Percentiles rank a stretch among this genome's conserved stretches.
Evolutionary conservation across 2,797 vertebrate species (phyloP).

Genomic region (Pipistrellus pipistrellus): DNA sequence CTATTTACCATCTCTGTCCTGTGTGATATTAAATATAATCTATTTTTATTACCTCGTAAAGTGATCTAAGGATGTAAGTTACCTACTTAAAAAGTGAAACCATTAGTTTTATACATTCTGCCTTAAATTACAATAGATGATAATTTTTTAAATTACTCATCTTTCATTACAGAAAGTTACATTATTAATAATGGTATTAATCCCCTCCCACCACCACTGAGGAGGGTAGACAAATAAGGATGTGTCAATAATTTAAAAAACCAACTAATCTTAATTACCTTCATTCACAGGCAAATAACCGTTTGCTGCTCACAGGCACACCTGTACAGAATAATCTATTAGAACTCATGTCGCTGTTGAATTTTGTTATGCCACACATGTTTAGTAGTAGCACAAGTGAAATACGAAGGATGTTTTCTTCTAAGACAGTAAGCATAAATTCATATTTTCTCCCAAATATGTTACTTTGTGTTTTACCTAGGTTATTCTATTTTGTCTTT

Average conservation of each 20-base stretch:
- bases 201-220: background rate
- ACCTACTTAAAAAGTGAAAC: slow-evolving; percentile 11
- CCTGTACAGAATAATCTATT: slow-evolving; percentile 98
- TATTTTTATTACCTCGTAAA: background rate
- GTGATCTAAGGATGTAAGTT: background rate
- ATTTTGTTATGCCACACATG: slow-evolving; percentile 99
- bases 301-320: slow-evolving; percentile 96
- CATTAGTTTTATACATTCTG: background rate
- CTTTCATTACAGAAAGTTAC: background rate
- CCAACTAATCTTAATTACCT: background rate
- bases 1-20: background rate
- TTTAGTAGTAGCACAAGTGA: slow-evolving; percentile 96
- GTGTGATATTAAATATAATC: background rate
- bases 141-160: slow-evolving; percentile 20
- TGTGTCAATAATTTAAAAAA: background rate
- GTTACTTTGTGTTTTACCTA: background rate
- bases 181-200: slow-evolving; percentile 28
- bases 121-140: background rate
- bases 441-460: background rate
- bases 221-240: background rate
- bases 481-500: background rate
- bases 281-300: slow-evolving; percentile 92
- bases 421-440: slow-evolving; percentile 88
- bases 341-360: slow-evolving; percentile 97
- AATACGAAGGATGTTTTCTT: slow-evolving; percentile 97